A percentile compares a stretch with the other conserved stretches of the same genome.
Evolutionary conservation across 37 sponge, comb jelly and placozoan genomes (phyloP).

Genomic region (Haliclona indistincta): DNA sequence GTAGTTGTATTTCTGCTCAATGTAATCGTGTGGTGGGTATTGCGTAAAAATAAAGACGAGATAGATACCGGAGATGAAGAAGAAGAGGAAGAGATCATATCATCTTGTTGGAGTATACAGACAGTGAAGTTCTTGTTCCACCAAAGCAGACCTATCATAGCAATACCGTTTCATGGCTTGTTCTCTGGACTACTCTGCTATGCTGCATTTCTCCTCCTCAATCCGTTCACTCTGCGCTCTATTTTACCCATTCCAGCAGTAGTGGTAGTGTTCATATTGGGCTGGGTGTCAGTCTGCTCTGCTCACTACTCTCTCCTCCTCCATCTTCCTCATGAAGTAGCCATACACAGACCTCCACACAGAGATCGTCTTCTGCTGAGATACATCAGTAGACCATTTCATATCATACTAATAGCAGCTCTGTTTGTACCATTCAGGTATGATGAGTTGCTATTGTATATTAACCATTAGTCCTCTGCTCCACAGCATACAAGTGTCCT

Average conservation of each 20-base stretch:
- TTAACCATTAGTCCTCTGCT: background rate
- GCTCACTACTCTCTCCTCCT: constrained; percentile 56
- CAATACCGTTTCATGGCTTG: constrained; percentile 25
- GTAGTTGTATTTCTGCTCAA: background rate
- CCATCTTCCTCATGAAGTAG: constrained; percentile 32
- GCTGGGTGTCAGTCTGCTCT: constrained; percentile 45
- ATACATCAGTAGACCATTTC: constrained; percentile 41
- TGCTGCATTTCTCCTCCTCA: constrained; percentile 13
- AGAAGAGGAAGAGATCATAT: constrained; percentile 29
- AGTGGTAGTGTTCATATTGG: constrained; percentile 32
- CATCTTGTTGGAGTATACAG: constrained; percentile 24
- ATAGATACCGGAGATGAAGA: constrained; percentile 36
- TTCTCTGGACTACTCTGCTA: constrained; percentile 44
- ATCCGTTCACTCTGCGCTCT: constrained; percentile 21
- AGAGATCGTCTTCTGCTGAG: constrained; percentile 16
- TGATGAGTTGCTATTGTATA: background rate
- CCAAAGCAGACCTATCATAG: background rate
- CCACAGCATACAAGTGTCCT: background rate
- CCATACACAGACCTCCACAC: constrained; percentile 46
- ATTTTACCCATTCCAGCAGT: constrained; percentile 26
- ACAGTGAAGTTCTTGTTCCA: constrained; percentile 48
- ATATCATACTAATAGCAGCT: constrained; percentile 21
- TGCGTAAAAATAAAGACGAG: background rate
- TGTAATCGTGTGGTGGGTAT: background rate
- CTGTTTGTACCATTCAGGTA: constrained; percentile 36